phyloP scores from a whole-genome alignment of 2,797 vertebrate genomes.

The Momotus momota region DNA sequence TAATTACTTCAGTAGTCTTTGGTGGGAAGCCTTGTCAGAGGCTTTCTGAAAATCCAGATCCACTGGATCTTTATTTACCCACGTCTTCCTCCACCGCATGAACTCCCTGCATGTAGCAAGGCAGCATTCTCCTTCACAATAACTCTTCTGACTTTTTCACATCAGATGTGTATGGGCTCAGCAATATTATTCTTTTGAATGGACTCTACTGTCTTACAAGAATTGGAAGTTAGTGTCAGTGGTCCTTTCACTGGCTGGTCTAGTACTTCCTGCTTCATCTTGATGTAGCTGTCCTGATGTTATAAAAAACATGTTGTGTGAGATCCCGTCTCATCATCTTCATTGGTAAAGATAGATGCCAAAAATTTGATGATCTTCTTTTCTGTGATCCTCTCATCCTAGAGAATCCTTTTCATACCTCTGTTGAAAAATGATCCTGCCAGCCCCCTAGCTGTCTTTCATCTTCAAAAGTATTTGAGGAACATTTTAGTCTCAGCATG shows the following conservation, averaged over 20 bases:
- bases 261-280: background rate
- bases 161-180: accelerated
- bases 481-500: background rate
- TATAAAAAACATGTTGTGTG: background rate
- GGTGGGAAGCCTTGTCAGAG: background rate
- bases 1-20: background rate
- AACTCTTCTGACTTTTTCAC: background rate
- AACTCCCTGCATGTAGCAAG: background rate
- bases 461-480: background rate
- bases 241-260: background rate
- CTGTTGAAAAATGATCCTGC: background rate
- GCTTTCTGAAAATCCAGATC: background rate
- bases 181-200: background rate
- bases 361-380: background rate
- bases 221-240: background rate
- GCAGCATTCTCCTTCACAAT: background rate
- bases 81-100: background rate
- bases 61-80: background rate
- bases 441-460: background rate
- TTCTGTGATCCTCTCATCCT: background rate
- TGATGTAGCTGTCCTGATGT: background rate
- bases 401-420: background rate
- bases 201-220: background rate
- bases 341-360: background rate
- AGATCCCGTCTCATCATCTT: background rate